A percentile compares a stretch with the other conserved stretches of the same genome.
Conservation (phyloP, 92 coral and sea anemone species). For the Phenganax stokvisi region DNA sequence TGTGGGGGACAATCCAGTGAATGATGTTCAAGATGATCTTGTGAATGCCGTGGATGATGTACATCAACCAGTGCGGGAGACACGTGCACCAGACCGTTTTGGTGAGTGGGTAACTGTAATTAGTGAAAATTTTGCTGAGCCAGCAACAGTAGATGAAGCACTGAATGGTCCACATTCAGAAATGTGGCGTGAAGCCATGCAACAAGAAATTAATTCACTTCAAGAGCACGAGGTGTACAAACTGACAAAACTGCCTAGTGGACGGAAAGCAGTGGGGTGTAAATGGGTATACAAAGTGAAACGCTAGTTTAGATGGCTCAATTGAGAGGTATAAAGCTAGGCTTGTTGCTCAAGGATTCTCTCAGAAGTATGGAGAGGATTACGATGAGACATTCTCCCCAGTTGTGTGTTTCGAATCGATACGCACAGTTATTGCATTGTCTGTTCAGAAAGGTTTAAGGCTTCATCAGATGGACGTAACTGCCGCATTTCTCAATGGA, state of each 20-base stretch:
- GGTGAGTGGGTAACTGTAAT: conserved; percentile 52
- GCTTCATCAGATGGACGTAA: too few relatives aligned
- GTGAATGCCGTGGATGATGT: neutral
- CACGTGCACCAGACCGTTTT: conserved; percentile 46
- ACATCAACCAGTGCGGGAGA: conserved; percentile 45
- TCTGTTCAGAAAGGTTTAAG: too few relatives aligned
- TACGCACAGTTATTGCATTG: too few relatives aligned
- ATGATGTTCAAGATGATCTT: too few relatives aligned
- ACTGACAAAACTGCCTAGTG: conserved; percentile 49
- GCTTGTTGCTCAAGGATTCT: too few relatives aligned
- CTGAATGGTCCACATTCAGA: conserved; percentile 41
- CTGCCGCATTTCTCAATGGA: too few relatives aligned
- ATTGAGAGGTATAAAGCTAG: too few relatives aligned
- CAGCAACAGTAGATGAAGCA: conserved; percentile 50
- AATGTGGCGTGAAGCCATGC: conserved; percentile 50
- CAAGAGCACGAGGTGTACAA: conserved; percentile 47
- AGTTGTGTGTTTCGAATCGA: too few relatives aligned
- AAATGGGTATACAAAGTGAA: conserved; percentile 44
- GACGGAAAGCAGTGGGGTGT: conserved; percentile 51
- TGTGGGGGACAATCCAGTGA: conserved; percentile 19
- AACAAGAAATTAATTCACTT: conserved; percentile 47
- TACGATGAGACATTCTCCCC: too few relatives aligned
- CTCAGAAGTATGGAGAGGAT: too few relatives aligned
- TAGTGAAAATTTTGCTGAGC: conserved; percentile 46
- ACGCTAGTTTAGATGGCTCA: too few relatives aligned